Evolutionary conservation across 2,797 vertebrate species (phyloP).

Genomic region (Ataeniobius toweri): DNA sequence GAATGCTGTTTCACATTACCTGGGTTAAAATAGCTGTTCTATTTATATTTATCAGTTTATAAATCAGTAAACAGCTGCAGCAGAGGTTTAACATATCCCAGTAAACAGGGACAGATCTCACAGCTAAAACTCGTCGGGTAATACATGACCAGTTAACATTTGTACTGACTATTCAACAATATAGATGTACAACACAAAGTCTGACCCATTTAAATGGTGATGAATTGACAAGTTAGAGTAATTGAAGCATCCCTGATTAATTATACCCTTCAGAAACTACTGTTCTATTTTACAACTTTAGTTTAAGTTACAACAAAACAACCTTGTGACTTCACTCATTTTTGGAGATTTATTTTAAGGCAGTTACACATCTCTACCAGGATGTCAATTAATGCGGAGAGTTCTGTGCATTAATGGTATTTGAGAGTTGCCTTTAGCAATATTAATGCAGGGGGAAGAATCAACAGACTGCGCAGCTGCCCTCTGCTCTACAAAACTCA

Average conservation of each 20-base stretch:
- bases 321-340: neutral
- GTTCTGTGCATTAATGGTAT: neutral
- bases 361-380: neutral
- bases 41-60: neutral
- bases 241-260: neutral
- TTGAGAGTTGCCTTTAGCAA: neutral
- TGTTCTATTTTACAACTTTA: neutral
- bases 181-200: neutral
- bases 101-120: neutral
- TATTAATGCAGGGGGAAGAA: neutral
- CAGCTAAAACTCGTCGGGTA: neutral
- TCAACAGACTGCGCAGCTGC: neutral
- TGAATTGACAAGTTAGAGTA: neutral
- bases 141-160: neutral
- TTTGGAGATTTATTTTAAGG: neutral
- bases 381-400: neutral
- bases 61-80: conserved; percentile 4
- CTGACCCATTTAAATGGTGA: neutral
- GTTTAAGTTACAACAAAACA: neutral
- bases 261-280: neutral
- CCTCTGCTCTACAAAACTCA: conserved; percentile 1
- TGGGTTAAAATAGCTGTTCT: conserved; percentile 17
- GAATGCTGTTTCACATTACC: conserved; percentile 45
- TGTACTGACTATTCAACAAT: neutral
- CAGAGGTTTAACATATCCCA: neutral